phyloP scores from a whole-genome alignment of 2,888 invertebrate species.

The Hyposoter didymator region DNA sequence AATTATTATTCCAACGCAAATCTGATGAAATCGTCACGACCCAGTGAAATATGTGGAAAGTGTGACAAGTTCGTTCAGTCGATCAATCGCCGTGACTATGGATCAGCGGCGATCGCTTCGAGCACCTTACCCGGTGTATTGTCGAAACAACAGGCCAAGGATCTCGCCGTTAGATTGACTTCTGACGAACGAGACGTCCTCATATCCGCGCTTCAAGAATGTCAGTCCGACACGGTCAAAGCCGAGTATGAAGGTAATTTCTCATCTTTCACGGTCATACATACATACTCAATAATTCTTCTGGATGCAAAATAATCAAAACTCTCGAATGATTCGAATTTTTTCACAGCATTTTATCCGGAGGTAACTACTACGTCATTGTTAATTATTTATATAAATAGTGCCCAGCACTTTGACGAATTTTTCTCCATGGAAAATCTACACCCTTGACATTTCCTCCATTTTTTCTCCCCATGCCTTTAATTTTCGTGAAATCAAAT shows the following conservation, averaged over 20 bases:
- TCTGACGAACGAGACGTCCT: conserved; percentile 90
- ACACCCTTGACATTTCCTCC: not conserved
- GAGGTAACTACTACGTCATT: not conserved
- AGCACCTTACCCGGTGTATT: conserved; percentile 81
- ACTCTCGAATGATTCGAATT: not conserved
- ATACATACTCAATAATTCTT: not conserved
- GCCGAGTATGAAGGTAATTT: conserved; percentile 91
- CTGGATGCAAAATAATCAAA: not conserved
- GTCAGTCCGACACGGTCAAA: conserved; percentile 90
- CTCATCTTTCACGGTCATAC: conserved; percentile 35
- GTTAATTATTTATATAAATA: not conserved
- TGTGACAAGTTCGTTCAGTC: conserved; percentile 18
- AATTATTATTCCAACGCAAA: conserved; percentile 26
- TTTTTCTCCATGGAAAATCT: not conserved
- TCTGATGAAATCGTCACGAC: conserved; percentile 6
- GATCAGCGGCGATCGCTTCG: conserved; percentile 70
- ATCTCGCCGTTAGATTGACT: conserved; percentile 89
- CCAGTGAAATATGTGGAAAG: conserved; percentile 11
- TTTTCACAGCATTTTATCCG: not conserved
- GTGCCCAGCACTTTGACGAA: too few relatives aligned
- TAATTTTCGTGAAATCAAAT: too few relatives aligned
- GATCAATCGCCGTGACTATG: conserved; percentile 52
- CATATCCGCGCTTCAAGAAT: conserved; percentile 89
- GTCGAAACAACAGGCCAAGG: conserved; percentile 90
- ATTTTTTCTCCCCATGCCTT: not conserved